Base-by-base conservation (phyloP, 2,888 invertebrate genomes). In the Drosophila demipolita region DNA sequence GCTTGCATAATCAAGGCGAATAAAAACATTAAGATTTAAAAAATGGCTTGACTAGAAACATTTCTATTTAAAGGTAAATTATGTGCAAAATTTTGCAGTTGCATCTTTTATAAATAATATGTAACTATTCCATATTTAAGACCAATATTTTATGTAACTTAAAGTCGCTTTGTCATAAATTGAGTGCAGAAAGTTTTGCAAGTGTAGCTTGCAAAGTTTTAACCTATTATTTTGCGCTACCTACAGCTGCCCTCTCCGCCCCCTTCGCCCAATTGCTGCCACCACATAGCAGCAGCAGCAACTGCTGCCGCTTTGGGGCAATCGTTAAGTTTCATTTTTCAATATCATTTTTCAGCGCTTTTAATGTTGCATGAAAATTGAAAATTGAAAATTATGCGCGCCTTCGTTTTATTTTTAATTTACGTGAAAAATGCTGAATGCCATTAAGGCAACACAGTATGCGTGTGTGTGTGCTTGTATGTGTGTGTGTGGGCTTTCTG, bases 381-480 rank as follows among this genome's bases (percentile, higher is more conserved):
- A 88, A 88, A 83, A 83, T 88, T 79, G 88, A 88, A 88, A 83
- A 83, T 88, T 79, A 83, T 88, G 88, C 84, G 71, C 73, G 68
- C 65, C 67, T 65, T 53, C 73, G 66, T 59, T 82, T 74, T 68
- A 66, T 82, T 82, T 82, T 80, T 75, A 78, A 80, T 82, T 80
- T 82, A 82, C 71, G 66, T 68, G 64, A 61, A 69, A 74, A 82
- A 68, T 52, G 71, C 53, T 68, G 50, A 65, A 63, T 55, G 64
- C 66, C 81, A 76, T 76, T 78, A 66, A 58, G 58, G 49, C 32
- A 49, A 26, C 15, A 33, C 32, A 23, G 49, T 36, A 20, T 48
- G 33, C 5, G 12, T 45, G 29, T 53, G 49, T 29, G 42, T 61
- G 54, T 35, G 52, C 49, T n/a, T 32, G 20, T 36, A 33, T 58